Evolutionary conservation across 35 echinoderm and acorn worm species (phyloP).

Genomic region (Ophioderma brevispina): DNA sequence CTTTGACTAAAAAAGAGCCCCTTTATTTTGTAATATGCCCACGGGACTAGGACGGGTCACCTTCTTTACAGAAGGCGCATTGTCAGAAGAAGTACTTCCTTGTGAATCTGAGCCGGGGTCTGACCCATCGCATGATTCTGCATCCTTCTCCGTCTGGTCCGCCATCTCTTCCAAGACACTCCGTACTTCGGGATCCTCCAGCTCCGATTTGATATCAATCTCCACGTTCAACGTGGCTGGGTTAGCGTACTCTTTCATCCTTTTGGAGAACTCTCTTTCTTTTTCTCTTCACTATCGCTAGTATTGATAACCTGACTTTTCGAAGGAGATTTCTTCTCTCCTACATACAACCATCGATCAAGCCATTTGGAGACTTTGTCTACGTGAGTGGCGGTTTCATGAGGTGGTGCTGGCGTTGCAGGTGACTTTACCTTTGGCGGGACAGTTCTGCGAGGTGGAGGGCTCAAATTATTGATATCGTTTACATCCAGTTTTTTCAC

Average conservation of each 20-base stretch:
- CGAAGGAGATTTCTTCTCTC: background rate
- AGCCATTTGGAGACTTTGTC: slow-evolving; percentile 76
- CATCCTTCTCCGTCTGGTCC: background rate
- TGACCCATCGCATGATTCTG: background rate
- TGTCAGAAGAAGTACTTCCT: background rate
- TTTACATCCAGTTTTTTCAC: background rate
- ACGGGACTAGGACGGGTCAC: background rate
- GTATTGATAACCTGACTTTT: background rate
- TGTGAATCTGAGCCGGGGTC: background rate
- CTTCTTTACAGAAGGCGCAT: background rate
- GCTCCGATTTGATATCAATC: slow-evolving; percentile 61
- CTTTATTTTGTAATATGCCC: background rate
- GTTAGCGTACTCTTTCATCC: slow-evolving; percentile 53
- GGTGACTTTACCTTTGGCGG: background rate
- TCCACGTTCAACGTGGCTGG: slow-evolving; percentile 71
- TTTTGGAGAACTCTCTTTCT: slow-evolving; percentile 56
- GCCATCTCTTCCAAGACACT: slow-evolving; percentile 66
- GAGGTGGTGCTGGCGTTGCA: slow-evolving; percentile 37
- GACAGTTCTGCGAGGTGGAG: background rate
- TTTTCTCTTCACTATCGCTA: slow-evolving; percentile 12
- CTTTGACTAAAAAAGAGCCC: background rate
- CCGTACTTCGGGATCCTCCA: slow-evolving; percentile 72
- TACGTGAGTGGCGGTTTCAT: slow-evolving; percentile 41
- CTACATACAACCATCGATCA: slow-evolving; percentile 57
- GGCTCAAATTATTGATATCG: slow-evolving; percentile 1